Base-by-base conservation (phyloP, 2,797 vertebrate genomes). In the Coregonus sp. region DNA sequence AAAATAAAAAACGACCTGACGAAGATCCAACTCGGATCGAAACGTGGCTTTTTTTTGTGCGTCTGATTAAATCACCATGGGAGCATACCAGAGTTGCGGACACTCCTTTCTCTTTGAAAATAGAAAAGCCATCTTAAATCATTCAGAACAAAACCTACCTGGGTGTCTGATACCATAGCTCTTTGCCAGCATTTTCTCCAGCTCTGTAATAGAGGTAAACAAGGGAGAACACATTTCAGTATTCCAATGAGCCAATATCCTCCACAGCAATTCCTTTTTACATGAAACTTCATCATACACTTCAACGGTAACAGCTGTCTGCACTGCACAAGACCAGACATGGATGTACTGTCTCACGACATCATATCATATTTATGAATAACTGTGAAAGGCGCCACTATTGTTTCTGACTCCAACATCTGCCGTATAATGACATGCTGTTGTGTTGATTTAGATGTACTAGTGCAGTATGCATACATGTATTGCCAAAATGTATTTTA, bases 141-240 rank as follows among this genome's bases (percentile, higher is more conserved):
- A 68, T 73, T 16, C 33, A 4, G 15, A 59, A 65, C 37, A 51
- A 74, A 80, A 96, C 97, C 94, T 95, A 99, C 98, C 95, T 88
- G 98, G 98, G 86, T 99, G 97, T 90, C 93, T 96, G 89, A 99
- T 98, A 84, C 97, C 97, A 75, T 97, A 92, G 91, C 98, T 99
- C 87, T 97, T 89, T 20, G 92, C 86, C 94, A 97, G 90, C 95
- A 99, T 92, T 89, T 95, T 97, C 81, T 95, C 91, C 87, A 95
- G 54, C 86, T 92, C 94, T 95, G 85, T 87, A 94, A 93, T 52
- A 16, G 11, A 72, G 15, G 70, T 35, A 72, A 72, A 56, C 70
- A 72, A 56, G 25, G 12, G n/a, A 29, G 14, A 67, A 20, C 29
- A 2, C 3, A 63, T 25, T 4, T 63, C 59, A 25, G 20, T 1